Evolutionary conservation across 2,113 vertebrate species (phyloP).

Genomic region (Sander vitreus): DNA sequence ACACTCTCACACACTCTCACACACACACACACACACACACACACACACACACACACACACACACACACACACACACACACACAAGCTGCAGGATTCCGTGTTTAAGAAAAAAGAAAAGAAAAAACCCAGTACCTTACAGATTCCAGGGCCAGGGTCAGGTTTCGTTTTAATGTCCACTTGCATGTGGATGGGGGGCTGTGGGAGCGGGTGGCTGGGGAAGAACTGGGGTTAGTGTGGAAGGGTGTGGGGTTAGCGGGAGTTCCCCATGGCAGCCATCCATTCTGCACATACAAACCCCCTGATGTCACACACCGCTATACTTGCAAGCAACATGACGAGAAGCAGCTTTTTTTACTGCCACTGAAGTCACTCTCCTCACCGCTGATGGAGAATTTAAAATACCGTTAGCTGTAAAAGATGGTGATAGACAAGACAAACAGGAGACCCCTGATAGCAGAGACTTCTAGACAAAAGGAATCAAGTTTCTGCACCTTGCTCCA

Average conservation of each 20-base stretch:
- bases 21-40: neutral
- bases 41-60: slow-evolving; percentile 32
- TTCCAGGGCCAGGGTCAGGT: slow-evolving; percentile 84
- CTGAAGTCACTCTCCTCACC: slow-evolving; percentile 38
- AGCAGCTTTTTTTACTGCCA: slow-evolving; percentile 62
- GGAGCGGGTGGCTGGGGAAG: slow-evolving; percentile 60
- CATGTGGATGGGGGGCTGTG: slow-evolving; percentile 75
- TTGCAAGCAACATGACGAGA: slow-evolving; percentile 72
- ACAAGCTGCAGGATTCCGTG: slow-evolving; percentile 67
- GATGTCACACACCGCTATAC: slow-evolving; percentile 78
- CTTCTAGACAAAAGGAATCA: slow-evolving; percentile 82
- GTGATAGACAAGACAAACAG: slow-evolving; percentile 82
- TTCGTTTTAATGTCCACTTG: slow-evolving; percentile 88
- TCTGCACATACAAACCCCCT: slow-evolving; percentile 71
- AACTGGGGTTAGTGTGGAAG: slow-evolving; percentile 65
- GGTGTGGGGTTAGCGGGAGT: slow-evolving; percentile 75
- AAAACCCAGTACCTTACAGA: slow-evolving; percentile 83
- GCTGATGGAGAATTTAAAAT: slow-evolving; percentile 67
- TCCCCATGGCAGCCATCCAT: slow-evolving; percentile 77
- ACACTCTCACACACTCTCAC: neutral
- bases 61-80: slow-evolving; percentile 36
- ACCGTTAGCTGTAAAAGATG: slow-evolving; percentile 55
- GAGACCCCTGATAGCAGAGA: slow-evolving; percentile 67
- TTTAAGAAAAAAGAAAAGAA: slow-evolving; percentile 59
- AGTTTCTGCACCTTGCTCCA: slow-evolving; percentile 74